phyloP scores from a whole-genome alignment of 2,888 invertebrate species.

The Leptogaster cylindrica region DNA sequence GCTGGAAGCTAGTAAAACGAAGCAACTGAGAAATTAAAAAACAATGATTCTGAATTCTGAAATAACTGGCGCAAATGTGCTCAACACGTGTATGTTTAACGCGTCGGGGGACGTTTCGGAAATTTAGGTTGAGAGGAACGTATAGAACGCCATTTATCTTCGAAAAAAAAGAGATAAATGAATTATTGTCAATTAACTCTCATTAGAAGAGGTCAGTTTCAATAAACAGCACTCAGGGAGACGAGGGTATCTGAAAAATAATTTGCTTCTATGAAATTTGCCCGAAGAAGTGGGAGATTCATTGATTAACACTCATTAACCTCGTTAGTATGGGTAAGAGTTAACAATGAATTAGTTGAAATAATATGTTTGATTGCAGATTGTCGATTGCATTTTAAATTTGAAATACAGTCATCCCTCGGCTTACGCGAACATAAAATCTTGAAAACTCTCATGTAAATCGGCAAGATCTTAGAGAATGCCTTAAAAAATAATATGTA shows the following conservation, averaged over 20 bases:
- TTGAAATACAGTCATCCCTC: no score
- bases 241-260: conserved; percentile 3
- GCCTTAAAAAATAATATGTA: no score
- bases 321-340: not conserved
- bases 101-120: conserved; percentile 2
- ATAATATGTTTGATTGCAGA: not conserved
- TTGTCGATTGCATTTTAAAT: not conserved
- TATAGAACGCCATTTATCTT: not conserved
- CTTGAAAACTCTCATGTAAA: no score
- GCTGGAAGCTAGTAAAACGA: no score
- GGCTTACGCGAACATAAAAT: no score
- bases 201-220: conserved; percentile 61
- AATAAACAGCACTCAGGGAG: conserved; percentile 44
- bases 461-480: no score
- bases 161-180: conserved; percentile 40
- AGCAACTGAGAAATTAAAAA: no score
- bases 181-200: conserved; percentile 63
- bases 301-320: not conserved
- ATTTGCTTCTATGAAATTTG: not conserved
- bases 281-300: conserved; percentile 9
- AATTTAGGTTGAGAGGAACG: conserved; percentile 2
- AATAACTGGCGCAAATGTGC: not conserved
- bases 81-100: conserved; percentile 5
- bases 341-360: not conserved
- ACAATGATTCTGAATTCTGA: no score